Evolutionary conservation across 2,888 invertebrate genomes (phyloP).

Genomic region (Tetranychus truncatus): DNA sequence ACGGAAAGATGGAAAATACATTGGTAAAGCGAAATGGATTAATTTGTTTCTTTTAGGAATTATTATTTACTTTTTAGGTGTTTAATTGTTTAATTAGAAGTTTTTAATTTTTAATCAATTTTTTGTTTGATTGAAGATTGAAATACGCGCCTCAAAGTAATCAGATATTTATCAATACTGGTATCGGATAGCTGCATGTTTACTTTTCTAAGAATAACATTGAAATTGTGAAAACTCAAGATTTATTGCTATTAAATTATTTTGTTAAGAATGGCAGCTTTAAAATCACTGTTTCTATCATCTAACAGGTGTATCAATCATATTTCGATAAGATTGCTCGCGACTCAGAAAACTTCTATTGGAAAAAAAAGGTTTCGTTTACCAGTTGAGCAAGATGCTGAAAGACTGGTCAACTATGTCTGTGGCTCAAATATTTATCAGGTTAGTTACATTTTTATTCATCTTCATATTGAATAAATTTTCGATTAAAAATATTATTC

Average conservation of each 20-base stretch:
- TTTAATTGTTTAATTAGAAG: too few species aligned
- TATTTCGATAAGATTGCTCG: background rate
- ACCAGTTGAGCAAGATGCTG: constrained; percentile 65
- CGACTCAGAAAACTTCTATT: constrained; percentile 9
- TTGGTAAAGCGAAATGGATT: too few species aligned
- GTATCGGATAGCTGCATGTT: too few species aligned
- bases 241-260: too few species aligned
- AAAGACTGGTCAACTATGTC: constrained; percentile 51
- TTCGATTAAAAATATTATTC: background rate
- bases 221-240: too few species aligned
- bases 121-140: too few species aligned
- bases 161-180: too few species aligned
- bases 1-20: background rate
- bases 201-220: too few species aligned
- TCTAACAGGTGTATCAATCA: background rate
- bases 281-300: background rate
- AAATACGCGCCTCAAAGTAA: too few species aligned
- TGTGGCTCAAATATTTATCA: constrained; percentile 69
- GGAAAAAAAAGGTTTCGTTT: constrained; percentile 32
- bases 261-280: background rate
- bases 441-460: constrained; percentile 14
- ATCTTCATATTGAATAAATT: background rate
- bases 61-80: too few species aligned
- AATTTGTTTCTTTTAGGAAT: too few species aligned
- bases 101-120: too few species aligned